These are phyloP conservation scores for Campoletis raptor DNA, from an alignment of 2,888 invertebrate genomes.

Conservation along the genomic window DNA sequence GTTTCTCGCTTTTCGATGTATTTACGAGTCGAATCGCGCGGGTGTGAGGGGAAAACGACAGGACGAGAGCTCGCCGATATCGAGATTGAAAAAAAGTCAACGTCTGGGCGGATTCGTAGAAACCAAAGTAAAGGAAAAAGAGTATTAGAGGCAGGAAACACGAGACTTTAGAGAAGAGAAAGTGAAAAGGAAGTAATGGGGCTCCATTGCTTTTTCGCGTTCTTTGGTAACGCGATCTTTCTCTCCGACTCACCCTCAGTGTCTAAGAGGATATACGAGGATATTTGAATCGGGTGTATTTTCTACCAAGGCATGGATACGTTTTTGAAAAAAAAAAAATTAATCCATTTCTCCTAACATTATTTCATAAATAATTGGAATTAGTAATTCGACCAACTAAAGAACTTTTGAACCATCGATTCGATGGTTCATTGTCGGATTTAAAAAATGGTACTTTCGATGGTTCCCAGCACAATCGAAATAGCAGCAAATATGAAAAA, in stretches of 20 bases:
- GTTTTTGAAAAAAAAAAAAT: not conserved
- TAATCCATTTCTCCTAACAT: not conserved
- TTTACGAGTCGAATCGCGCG: conserved; percentile 22
- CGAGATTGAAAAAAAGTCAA: conserved; percentile 32
- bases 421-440: not conserved
- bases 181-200: conserved; percentile 19
- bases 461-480: not conserved
- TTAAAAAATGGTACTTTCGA: not conserved
- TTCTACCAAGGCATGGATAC: conserved; percentile 20
- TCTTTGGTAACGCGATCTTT: conserved; percentile 47
- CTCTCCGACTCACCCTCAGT: not conserved
- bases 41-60: conserved; percentile 28
- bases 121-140: conserved; percentile 34
- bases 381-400: not conserved
- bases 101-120: conserved; percentile 14
- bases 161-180: conserved; percentile 40
- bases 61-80: conserved; percentile 30
- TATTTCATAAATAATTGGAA: not conserved
- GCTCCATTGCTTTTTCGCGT: conserved; percentile 4
- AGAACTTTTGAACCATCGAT: not conserved
- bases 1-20: conserved; percentile 25
- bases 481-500: not conserved
- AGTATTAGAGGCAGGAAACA: conserved; percentile 25
- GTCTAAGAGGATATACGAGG: not conserved
- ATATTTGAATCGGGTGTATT: conserved; percentile 16